These are phyloP conservation scores for Conistra vaccinii DNA, from an alignment of 2,888 invertebrate species.

Conservation along the genomic window DNA sequence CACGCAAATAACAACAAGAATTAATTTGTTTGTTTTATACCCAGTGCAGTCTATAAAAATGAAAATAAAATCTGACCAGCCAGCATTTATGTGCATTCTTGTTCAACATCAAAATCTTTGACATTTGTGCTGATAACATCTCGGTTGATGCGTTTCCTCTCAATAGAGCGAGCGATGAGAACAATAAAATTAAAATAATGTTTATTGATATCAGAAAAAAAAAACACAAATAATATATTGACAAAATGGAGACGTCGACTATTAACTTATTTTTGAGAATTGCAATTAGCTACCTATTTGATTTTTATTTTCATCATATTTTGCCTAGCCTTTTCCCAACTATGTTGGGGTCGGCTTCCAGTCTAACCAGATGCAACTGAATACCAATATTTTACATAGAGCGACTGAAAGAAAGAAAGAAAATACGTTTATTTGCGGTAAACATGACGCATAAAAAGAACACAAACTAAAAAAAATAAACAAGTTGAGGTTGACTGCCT, in stretches of 20 bases:
- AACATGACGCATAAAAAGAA: too few relatives aligned
- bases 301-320: background rate
- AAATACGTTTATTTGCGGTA: too few relatives aligned
- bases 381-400: too few relatives aligned
- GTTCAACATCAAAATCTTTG: background rate
- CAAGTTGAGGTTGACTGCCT: too few relatives aligned
- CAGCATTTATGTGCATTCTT: background rate
- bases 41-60: background rate
- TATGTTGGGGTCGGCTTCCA: too few relatives aligned
- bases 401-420: too few relatives aligned
- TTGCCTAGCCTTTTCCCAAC: too few relatives aligned
- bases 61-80: background rate
- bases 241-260: background rate
- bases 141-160: background rate
- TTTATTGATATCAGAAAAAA: background rate
- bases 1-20: too few relatives aligned
- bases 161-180: background rate
- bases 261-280: background rate
- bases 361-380: too few relatives aligned
- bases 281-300: background rate
- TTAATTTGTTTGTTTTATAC: background rate
- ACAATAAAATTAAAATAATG: background rate
- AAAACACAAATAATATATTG: background rate
- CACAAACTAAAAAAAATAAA: too few relatives aligned
- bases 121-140: conserved; percentile 30